Evolutionary conservation across 2,888 invertebrate species (phyloP).

Genomic region (Dynastes tityus): DNA sequence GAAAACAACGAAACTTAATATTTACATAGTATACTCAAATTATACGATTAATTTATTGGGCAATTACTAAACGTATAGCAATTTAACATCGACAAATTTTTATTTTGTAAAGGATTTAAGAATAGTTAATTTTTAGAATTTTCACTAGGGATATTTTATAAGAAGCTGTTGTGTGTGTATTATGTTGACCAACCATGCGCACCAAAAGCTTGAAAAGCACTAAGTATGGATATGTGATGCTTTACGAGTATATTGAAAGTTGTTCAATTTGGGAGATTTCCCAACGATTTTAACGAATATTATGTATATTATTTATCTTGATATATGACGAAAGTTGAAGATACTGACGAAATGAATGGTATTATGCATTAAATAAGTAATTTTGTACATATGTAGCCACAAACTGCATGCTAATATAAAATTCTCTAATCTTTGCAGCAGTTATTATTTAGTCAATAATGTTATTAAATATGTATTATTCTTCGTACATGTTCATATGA

Average conservation of each 20-base stretch:
- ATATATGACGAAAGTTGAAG: constrained; percentile 47
- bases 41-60: too few species aligned
- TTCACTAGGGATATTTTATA: constrained; percentile 25
- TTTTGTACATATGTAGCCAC: constrained; percentile 31
- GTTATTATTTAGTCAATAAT: constrained; percentile 34
- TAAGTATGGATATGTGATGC: constrained; percentile 45
- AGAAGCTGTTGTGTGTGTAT: neutral
- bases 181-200: constrained; percentile 10
- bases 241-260: constrained; percentile 50
- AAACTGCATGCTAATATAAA: constrained; percentile 48
- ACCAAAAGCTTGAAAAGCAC: constrained; percentile 50
- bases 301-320: constrained; percentile 43
- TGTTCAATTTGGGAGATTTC: constrained; percentile 54
- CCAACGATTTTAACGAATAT: constrained; percentile 51
- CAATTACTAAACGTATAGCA: too few species aligned
- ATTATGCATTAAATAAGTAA: constrained; percentile 28
- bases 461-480: constrained; percentile 32
- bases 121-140: neutral
- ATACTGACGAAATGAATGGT: constrained; percentile 51
- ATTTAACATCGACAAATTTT: neutral
- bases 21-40: too few species aligned
- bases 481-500: neutral
- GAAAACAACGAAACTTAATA: too few species aligned
- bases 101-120: neutral
- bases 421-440: constrained; percentile 41